Evolutionary conservation across 2,797 vertebrate species (phyloP).

Genomic region (Argyrosomus regius): DNA sequence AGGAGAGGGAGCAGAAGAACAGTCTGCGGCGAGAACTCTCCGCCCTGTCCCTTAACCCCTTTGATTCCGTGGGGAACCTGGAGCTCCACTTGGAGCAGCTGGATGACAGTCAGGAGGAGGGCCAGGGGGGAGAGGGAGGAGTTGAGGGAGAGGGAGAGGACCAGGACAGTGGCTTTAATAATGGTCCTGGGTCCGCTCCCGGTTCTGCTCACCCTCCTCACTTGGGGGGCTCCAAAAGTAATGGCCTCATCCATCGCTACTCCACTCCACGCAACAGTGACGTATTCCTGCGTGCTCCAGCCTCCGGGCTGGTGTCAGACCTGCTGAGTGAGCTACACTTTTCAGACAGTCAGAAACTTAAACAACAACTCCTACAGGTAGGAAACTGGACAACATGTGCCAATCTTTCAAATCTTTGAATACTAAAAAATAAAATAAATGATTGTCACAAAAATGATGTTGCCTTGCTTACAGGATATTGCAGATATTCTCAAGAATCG

Average conservation of each 20-base stretch:
- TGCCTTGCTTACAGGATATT: background rate
- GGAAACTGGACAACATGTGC: background rate
- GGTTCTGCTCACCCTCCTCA: conserved; percentile 76
- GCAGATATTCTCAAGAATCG: background rate
- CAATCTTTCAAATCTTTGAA: background rate
- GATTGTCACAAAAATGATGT: background rate
- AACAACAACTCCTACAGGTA: conserved; percentile 90
- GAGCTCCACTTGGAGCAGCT: conserved; percentile 86
- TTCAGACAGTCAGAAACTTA: conserved; percentile 90
- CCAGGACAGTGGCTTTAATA: conserved; percentile 83
- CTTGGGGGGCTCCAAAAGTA: conserved; percentile 79
- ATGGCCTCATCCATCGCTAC: conserved; percentile 78
- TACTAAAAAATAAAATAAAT: background rate
- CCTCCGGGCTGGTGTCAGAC: conserved; percentile 86
- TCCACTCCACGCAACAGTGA: conserved; percentile 86
- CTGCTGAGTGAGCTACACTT: conserved; percentile 90
- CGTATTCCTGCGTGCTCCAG: conserved; percentile 80
- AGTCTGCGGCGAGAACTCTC: conserved; percentile 87
- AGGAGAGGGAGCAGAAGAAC: conserved; percentile 91
- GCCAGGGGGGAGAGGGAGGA: conserved; percentile 70
- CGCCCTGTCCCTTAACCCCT: conserved; percentile 82
- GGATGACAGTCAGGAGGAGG: conserved; percentile 83
- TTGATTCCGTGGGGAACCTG: conserved; percentile 86
- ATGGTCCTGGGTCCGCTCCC: conserved; percentile 79
- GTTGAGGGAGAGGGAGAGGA: conserved; percentile 77